Evolutionary conservation across 35 echinoderm and acorn worm genomes (phyloP).

Genomic region (Apostichopus californicus): DNA sequence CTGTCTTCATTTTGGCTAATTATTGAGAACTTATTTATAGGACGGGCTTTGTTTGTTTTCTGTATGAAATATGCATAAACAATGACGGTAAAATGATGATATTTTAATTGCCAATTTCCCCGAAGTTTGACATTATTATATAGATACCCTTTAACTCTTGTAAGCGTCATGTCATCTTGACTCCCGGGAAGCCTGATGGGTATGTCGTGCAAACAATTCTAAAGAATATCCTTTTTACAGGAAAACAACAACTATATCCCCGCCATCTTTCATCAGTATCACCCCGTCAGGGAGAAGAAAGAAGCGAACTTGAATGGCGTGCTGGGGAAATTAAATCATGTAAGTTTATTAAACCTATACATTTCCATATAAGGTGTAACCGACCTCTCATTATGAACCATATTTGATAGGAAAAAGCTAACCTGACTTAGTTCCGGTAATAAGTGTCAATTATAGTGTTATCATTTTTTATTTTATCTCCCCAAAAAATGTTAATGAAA

Average conservation of each 20-base stretch:
- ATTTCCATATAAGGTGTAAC: too few relatives aligned
- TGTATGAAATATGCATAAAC: too few relatives aligned
- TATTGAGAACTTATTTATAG: too few relatives aligned
- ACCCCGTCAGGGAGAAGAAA: not conserved
- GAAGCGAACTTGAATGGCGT: not conserved
- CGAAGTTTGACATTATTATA: not conserved
- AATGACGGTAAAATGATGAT: not conserved
- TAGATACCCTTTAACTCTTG: not conserved
- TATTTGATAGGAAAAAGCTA: too few relatives aligned
- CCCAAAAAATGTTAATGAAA: too few relatives aligned
- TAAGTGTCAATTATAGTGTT: too few relatives aligned
- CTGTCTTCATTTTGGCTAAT: too few relatives aligned
- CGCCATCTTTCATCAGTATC: not conserved
- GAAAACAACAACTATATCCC: conserved; percentile 1
- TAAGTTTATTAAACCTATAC: too few relatives aligned
- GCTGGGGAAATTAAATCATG: not conserved
- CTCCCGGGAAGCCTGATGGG: not conserved
- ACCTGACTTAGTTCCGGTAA: too few relatives aligned
- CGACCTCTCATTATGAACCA: too few relatives aligned
- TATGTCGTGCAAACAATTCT: conserved; percentile 8
- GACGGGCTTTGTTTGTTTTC: too few relatives aligned
- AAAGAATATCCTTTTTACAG: not conserved
- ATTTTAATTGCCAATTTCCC: not conserved
- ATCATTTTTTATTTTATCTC: too few relatives aligned
- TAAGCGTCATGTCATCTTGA: not conserved